Conservation (phyloP, 2,113 vertebrate genomes). For the Sebastes fasciatus region DNA sequence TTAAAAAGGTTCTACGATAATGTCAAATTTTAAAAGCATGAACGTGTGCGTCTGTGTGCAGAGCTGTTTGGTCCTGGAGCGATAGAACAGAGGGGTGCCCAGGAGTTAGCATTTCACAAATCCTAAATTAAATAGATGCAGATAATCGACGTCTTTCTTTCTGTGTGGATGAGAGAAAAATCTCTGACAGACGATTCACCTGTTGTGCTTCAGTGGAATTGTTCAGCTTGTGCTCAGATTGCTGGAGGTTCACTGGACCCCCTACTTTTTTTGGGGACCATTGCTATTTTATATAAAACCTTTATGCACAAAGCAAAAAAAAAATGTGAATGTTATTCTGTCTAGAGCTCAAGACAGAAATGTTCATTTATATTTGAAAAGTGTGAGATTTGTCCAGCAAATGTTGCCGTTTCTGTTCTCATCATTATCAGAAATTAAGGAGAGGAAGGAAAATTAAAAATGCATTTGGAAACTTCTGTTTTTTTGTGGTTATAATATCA, state of each 20-base stretch:
- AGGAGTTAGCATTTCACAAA: constrained; percentile 3
- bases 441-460: background rate
- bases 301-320: background rate
- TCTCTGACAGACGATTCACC: background rate
- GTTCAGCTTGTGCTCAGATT: background rate
- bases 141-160: background rate
- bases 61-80: background rate
- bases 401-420: background rate
- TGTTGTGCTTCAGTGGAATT: background rate
- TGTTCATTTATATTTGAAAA: background rate
- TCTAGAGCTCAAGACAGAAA: background rate
- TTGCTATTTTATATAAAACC: background rate
- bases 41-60: background rate
- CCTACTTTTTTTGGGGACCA: background rate
- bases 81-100: background rate
- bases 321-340: background rate
- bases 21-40: constrained; percentile 19
- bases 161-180: background rate
- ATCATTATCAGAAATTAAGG: no score
- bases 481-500: no score
- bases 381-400: background rate
- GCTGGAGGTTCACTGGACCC: background rate
- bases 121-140: background rate
- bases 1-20: constrained; percentile 5
- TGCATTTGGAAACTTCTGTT: background rate